Conservation (phyloP, 2,888 invertebrate genomes). For the Terebella lapidaria region DNA sequence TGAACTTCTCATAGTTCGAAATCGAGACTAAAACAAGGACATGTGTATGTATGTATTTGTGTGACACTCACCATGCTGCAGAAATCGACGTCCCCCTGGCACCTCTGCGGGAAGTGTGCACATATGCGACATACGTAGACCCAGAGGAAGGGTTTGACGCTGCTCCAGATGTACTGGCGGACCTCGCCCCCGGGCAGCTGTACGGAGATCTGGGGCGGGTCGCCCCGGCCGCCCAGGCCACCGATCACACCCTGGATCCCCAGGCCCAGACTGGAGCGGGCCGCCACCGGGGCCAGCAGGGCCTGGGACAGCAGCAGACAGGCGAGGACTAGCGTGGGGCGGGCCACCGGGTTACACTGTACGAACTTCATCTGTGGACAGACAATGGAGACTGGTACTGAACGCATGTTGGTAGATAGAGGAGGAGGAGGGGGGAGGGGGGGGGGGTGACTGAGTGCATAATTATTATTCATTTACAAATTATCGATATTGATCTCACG, state of each 20-base stretch:
- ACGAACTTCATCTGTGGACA: too few relatives aligned
- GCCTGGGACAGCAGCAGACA: background rate
- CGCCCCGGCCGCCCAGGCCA: background rate
- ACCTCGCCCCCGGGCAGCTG: background rate
- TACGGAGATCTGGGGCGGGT: background rate
- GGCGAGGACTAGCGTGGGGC: too few relatives aligned
- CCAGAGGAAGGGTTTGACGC: background rate
- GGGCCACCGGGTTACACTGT: too few relatives aligned
- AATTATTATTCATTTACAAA: too few relatives aligned
- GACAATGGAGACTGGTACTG: too few relatives aligned
- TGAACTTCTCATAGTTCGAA: too few relatives aligned
- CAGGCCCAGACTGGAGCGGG: background rate
- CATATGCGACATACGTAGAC: background rate
- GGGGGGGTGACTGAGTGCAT: too few relatives aligned
- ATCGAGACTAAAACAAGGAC: too few relatives aligned
- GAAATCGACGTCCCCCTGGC: background rate
- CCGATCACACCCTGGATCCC: background rate
- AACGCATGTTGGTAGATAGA: too few relatives aligned
- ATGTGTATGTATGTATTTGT: too few relatives aligned
- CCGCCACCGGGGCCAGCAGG: background rate
- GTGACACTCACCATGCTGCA: background rate
- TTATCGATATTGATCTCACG: too few relatives aligned
- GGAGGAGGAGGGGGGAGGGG: too few relatives aligned
- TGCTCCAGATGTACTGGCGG: background rate
- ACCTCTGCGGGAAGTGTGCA: background rate